Evolutionary conservation across 2,888 invertebrate species (phyloP).

Genomic region (Bibio marci): DNA sequence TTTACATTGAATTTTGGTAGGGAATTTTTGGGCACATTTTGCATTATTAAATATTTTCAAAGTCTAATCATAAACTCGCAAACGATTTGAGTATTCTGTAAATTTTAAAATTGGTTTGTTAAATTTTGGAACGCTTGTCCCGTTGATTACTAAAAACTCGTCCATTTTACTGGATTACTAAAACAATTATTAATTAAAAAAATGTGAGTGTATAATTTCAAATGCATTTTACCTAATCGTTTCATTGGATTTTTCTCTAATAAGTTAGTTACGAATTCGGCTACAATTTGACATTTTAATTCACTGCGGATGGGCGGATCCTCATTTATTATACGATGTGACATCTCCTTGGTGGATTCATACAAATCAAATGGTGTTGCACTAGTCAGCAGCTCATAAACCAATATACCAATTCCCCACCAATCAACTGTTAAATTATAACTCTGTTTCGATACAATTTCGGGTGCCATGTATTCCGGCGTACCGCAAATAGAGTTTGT

Average conservation of each 20-base stretch:
- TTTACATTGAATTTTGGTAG: no score
- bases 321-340: conserved; percentile 71
- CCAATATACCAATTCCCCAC: conserved; percentile 96
- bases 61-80: no score
- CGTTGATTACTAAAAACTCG: no score
- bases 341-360: conserved; percentile 90
- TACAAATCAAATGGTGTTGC: conserved; percentile 96
- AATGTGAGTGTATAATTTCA: no score
- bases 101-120: no score
- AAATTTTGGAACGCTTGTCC: no score
- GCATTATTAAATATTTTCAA: no score
- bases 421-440: conserved; percentile 98
- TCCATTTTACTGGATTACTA: no score
- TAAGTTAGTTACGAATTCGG: conserved; percentile 62
- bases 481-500: conserved; percentile 98
- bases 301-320: conserved; percentile 79
- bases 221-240: conserved; percentile 41
- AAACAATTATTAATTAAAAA: no score
- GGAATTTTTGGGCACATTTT: no score
- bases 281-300: conserved; percentile 46
- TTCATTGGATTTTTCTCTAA: conserved; percentile 79
- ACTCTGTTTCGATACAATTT: conserved; percentile 30
- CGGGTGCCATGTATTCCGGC: conserved; percentile 96
- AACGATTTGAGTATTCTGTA: no score
- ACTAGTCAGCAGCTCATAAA: conserved; percentile 90